These are phyloP conservation scores for Netelia inedita DNA, from an alignment of 2,888 invertebrate genomes.

Conservation along the genomic window DNA sequence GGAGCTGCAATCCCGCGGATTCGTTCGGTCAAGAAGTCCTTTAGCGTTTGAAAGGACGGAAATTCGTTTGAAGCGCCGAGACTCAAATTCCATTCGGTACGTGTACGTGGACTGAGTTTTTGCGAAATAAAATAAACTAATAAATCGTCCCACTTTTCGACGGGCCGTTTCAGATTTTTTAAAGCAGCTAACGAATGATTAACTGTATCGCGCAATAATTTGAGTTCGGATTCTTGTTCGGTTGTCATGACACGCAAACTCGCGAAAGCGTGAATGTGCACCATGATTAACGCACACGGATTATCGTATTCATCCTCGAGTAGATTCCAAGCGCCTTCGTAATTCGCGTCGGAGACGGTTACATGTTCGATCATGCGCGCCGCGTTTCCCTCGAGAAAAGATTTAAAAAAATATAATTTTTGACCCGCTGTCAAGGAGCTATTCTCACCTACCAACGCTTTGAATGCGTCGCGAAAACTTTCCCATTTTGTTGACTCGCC, in stretches of 20 bases:
- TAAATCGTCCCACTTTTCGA: conserved; percentile 47
- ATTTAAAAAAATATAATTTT: conserved; percentile 48
- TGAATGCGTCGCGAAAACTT: conserved; percentile 30
- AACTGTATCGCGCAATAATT: conserved; percentile 30
- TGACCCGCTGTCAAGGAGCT: background rate
- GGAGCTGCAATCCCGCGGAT: background rate
- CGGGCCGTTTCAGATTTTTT: conserved; percentile 41
- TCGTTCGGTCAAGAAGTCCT: conserved; percentile 13
- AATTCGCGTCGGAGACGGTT: conserved; percentile 17
- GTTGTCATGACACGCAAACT: conserved; percentile 15
- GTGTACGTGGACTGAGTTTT: background rate
- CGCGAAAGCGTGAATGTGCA: background rate
- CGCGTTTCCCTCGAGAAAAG: background rate
- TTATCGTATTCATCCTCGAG: conserved; percentile 29
- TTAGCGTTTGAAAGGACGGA: background rate
- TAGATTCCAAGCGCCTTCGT: conserved; percentile 21
- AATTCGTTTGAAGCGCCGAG: conserved; percentile 3
- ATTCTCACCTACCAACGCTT: conserved; percentile 32
- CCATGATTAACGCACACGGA: background rate
- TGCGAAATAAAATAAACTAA: conserved; percentile 15
- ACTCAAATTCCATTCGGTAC: background rate
- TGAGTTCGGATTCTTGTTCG: conserved; percentile 22
- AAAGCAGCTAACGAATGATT: conserved; percentile 5
- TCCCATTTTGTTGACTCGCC: conserved; percentile 38
- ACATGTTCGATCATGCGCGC: conserved; percentile 16